phyloP scores from a whole-genome alignment of 1,140 invertebrate genomes.

The Trichonephila clavipes region DNA sequence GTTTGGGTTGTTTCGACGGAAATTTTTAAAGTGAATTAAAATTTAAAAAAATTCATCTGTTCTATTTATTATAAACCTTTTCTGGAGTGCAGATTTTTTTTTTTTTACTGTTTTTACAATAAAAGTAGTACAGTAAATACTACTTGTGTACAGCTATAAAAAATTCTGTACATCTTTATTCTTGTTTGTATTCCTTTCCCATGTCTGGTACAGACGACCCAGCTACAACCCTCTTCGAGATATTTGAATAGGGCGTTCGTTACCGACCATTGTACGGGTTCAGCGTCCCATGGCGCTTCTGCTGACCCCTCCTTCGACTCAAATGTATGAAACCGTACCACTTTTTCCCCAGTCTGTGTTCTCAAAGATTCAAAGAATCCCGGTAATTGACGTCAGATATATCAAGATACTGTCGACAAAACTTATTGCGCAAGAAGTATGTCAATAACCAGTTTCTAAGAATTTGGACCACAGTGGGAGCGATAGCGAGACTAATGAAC shows the following conservation, averaged over 20 bases:
- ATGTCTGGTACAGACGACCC: background rate
- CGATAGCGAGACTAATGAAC: background rate
- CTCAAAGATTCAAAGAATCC: slow-evolving; percentile 38
- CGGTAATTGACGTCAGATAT: slow-evolving; percentile 47
- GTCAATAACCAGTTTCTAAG: slow-evolving; percentile 39
- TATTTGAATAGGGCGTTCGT: slow-evolving; percentile 42
- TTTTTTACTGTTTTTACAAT: no score
- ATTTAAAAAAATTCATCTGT: no score
- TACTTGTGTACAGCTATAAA: background rate
- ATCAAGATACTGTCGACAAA: slow-evolving; percentile 40
- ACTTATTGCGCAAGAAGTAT: slow-evolving; percentile 46
- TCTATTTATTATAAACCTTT: no score
- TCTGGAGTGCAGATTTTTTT: no score
- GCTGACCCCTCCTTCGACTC: background rate
- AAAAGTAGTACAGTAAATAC: background rate
- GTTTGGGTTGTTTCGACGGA: no score
- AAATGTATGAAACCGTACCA: background rate
- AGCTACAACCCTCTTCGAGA: background rate
- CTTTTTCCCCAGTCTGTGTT: slow-evolving; percentile 6
- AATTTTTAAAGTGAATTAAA: no score
- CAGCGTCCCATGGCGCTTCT: slow-evolving; percentile 11
- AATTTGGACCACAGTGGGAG: slow-evolving; percentile 22
- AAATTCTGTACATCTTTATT: background rate
- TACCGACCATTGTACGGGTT: slow-evolving; percentile 13
- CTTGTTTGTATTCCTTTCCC: slow-evolving; percentile 13